Base-by-base conservation (phyloP, 37 sponge, comb jelly and placozoan genomes). In the Agelas oroides region DNA sequence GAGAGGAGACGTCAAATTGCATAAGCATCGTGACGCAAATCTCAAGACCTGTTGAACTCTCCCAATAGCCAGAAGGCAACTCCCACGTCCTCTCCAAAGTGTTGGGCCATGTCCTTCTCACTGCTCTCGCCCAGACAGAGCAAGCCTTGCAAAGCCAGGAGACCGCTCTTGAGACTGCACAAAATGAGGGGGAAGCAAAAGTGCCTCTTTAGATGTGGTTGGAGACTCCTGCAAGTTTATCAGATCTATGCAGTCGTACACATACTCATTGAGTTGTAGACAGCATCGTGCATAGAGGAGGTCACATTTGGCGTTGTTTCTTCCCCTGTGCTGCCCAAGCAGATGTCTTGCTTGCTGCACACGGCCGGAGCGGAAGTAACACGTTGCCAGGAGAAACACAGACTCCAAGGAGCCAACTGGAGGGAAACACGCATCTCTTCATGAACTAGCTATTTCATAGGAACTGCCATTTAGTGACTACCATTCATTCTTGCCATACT, bases 241-340 rank as follows among this genome's bases (percentile, higher is more conserved):
- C n/a, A n/a, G n/a, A n/a, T n/a, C n/a, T n/a, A n/a, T n/a, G n/a
- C n/a, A n/a, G n/a, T n/a, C n/a, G 46, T 46, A 8, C 8, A 76
- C 89, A 65, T 53, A 94, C 95, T 94, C 88, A 30, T 88, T 84
- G 59, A 92, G 75, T 39, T 94, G 84, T 13, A 92, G 73, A 73
- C 89, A 97, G 76, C 95, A 94, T 33, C 77, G 81, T 46, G 95
- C 97, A 80, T 86, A 88, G 40, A 97, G 89, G 17, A 97, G 87
- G 27, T 54, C 37, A 78, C 91, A 92, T 61, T 89, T 84, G 19
- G 89, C 54, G 32, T 86, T 54, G 62, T n/a, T 55, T 21, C 58
- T 28, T 13, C 64, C 59, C 24, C 57, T 60, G 38, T 78, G 55
- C 73, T 81, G 88, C 53, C 68, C 76, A 58, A 97, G 87, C 19